These are phyloP conservation scores for Campylorhamphus procurvoides DNA, from an alignment of 2,113 vertebrate genomes.

Conservation along the genomic window DNA sequence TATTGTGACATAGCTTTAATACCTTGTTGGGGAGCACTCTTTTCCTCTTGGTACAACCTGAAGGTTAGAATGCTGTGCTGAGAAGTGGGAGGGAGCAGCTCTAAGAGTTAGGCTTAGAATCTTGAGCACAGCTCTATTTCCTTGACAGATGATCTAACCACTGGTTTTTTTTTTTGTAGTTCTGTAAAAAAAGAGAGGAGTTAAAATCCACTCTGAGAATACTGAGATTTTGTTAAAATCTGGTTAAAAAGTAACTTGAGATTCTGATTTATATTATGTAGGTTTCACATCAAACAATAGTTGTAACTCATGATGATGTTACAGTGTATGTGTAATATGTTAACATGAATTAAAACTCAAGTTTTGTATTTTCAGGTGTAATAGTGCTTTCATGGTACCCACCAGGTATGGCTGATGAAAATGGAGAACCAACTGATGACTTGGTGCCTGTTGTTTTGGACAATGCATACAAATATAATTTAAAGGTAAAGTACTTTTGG, in stretches of 20 bases:
- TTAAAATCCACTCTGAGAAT: not conserved
- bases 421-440: conserved; percentile 85
- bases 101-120: not conserved
- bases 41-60: not conserved
- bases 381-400: conserved; percentile 96
- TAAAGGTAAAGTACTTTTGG: conserved; percentile 83
- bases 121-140: not conserved
- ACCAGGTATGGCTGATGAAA: conserved; percentile 86
- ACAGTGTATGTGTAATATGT: not conserved
- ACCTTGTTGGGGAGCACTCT: not conserved
- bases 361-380: conserved; percentile 82
- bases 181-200: not conserved
- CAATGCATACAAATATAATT: conserved; percentile 88
- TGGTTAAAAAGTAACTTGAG: not conserved
- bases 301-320: not conserved
- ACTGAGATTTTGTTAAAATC: not conserved
- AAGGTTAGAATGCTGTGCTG: not conserved
- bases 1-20: rapidly evolving
- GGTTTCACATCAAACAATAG: not conserved
- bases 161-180: not conserved
- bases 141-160: not conserved
- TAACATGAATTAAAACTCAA: not conserved
- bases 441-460: conserved; percentile 89
- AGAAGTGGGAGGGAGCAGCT: not conserved
- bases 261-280: not conserved